Evolutionary conservation across 2,113 vertebrate genomes (phyloP).

Genomic region (Sialia sialis): DNA sequence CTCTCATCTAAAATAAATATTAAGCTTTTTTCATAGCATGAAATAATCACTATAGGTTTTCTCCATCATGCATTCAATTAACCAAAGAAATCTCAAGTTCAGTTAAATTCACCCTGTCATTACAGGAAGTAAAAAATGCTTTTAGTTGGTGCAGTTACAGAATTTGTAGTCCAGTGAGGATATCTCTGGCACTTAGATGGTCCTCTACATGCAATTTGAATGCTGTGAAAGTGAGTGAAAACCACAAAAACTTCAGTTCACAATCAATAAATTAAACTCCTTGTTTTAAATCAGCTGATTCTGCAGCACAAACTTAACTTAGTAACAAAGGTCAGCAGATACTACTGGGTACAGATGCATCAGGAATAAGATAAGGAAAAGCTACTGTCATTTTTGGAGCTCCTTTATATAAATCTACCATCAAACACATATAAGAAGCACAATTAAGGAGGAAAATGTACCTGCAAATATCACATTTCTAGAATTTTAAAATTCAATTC

Average conservation of each 20-base stretch:
- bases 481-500: background rate
- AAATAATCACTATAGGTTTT: background rate
- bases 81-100: background rate
- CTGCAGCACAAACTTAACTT: background rate
- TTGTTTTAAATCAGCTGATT: background rate
- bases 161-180: background rate
- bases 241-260: background rate
- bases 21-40: conserved; percentile 12
- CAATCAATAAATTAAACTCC: background rate
- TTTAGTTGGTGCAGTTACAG: background rate
- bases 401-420: background rate
- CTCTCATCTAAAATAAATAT: conserved; percentile 18
- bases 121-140: background rate
- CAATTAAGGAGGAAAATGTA: background rate
- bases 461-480: background rate
- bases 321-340: background rate
- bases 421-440: background rate
- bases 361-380: background rate
- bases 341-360: background rate
- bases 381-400: background rate
- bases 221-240: background rate
- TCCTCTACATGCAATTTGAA: background rate
- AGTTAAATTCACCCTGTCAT: background rate
- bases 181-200: background rate
- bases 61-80: background rate